A percentile compares a stretch with the other conserved stretches of the same genome.
Evolutionary conservation across 2,113 vertebrate species (phyloP).

Genomic region (Dascyllus trimaculatus): DNA sequence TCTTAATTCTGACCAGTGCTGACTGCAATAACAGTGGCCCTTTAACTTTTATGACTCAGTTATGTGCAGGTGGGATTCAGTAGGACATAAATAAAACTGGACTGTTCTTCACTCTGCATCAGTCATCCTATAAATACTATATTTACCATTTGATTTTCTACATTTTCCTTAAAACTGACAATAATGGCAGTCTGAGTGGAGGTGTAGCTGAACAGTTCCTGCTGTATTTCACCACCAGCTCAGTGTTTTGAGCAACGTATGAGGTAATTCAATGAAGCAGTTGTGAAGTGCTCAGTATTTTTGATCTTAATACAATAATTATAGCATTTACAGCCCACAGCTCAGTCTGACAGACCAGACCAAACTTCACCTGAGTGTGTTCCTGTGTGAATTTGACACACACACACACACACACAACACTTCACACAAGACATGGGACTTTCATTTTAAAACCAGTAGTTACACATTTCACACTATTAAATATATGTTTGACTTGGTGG

Average conservation of each 20-base stretch:
- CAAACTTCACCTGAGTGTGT: neutral
- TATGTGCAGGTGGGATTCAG: neutral
- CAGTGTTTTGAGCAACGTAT: neutral
- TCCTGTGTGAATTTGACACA: neutral
- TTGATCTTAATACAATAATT: neutral
- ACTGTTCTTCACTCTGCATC: neutral
- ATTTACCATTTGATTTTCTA: neutral
- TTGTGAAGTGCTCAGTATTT: neutral
- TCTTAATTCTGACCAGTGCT: neutral
- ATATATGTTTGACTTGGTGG: too few species aligned
- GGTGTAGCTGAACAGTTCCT: neutral
- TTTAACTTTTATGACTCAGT: neutral
- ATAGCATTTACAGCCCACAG: neutral
- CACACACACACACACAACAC: neutral
- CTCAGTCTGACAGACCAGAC: neutral
- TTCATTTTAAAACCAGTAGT: neutral
- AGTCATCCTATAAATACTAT: neutral
- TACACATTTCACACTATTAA: neutral
- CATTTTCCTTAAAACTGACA: neutral
- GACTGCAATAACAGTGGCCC: neutral
- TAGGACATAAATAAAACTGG: neutral
- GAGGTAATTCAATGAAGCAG: neutral
- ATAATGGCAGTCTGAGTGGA: neutral
- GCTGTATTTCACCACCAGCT: neutral
- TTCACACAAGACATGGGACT: neutral